Evolutionary conservation across 2,797 vertebrate genomes (phyloP), one percentile per base, ranked within the genome.

Genomic region (Spinibarbus caldwelli): DNA sequence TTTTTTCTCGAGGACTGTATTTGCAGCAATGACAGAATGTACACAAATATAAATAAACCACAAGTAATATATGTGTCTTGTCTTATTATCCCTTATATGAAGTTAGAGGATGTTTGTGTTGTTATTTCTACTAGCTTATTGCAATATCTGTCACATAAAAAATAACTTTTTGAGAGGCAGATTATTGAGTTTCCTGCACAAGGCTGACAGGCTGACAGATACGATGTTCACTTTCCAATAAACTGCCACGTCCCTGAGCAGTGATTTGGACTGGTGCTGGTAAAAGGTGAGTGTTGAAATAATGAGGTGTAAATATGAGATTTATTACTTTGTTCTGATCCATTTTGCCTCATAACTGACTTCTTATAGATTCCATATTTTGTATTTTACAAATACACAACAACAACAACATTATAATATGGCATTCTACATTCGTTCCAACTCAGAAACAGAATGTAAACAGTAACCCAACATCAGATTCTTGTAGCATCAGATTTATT

Each of bases 401-500:
- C 26, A n/a, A n/a, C n/a, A 49, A 12, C 43, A 29, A 71, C 7
- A 83, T 43, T 57, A 26, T 43, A 6, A 84, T 54, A 85, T 49
- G 76, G 21, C 59, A 14, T 71, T 76, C 23, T 62, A 21, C n/a
- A 77, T 67, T 29, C 2, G 14, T 23, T 64, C 2, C 23, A 78
- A 38, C 36, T 1, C 9, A 78, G 15, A 19, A 78, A 21, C 15
- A 26, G 8, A 19, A 66, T 66, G 5, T 66, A 12, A 66, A 66
- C 49, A 76, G 36, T 62, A 45, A 21, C 5, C 34, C 86, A 79
- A 41, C 73, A 62, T 12, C 45, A 78, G 75, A 52, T 52, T 92
- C 85, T 93, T 93, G 89, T 91, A 92, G 90, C 94, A 92, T 94
- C 91, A 90, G 92, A 94, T 96, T 96, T 96, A 96, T 95, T 96